Conservation (phyloP, 1,140 invertebrate species). For the Hyphantria cunea region DNA sequence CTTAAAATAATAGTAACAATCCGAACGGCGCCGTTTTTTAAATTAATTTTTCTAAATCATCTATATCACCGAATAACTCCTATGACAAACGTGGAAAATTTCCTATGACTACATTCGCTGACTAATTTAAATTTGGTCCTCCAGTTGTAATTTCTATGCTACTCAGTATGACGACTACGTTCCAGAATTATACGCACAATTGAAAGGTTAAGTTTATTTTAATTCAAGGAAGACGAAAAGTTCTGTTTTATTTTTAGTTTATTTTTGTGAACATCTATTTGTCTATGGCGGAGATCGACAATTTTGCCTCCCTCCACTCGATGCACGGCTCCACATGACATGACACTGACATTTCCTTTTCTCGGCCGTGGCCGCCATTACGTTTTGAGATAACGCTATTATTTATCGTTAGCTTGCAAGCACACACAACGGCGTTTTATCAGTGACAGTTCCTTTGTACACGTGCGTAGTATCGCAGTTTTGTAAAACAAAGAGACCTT, state of each 20-base stretch:
- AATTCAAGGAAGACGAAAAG: background rate
- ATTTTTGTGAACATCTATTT: slow-evolving; percentile 46
- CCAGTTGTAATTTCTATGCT: slow-evolving; percentile 66
- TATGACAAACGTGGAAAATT: slow-evolving; percentile 71
- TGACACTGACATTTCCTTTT: slow-evolving; percentile 77
- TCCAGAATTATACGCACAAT: slow-evolving; percentile 65
- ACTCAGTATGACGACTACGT: slow-evolving; percentile 74
- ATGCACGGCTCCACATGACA: slow-evolving; percentile 80
- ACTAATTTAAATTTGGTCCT: slow-evolving; percentile 58
- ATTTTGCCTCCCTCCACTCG: no score
- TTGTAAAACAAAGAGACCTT: slow-evolving; percentile 84
- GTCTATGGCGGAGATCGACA: slow-evolving; percentile 76
- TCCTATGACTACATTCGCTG: slow-evolving; percentile 64
- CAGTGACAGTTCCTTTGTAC: slow-evolving; percentile 71
- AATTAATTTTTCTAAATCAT: slow-evolving; percentile 46
- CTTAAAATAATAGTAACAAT: no score
- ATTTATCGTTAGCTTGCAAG: slow-evolving; percentile 72
- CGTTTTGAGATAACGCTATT: slow-evolving; percentile 76
- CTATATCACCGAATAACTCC: slow-evolving; percentile 49
- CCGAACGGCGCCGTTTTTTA: no score
- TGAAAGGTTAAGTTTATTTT: slow-evolving; percentile 52
- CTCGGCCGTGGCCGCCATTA: slow-evolving; percentile 76
- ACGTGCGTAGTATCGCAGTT: slow-evolving; percentile 86
- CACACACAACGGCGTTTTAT: slow-evolving; percentile 56
- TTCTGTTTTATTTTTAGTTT: no score